These are phyloP conservation scores for Ridgeia piscesae DNA, from an alignment of 1,140 invertebrate species.

Conservation along the genomic window DNA sequence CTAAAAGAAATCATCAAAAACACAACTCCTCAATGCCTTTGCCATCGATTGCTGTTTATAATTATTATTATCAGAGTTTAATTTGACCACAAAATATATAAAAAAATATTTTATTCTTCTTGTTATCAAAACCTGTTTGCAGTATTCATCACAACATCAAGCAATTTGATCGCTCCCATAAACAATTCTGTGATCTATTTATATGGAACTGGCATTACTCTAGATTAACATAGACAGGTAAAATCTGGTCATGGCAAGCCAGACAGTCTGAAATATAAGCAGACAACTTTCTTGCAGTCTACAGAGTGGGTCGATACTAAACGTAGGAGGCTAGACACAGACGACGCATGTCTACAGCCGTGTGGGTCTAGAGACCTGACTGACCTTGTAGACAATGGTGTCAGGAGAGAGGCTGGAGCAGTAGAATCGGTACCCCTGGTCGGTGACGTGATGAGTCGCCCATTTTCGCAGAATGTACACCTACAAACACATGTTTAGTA, in stretches of 20 bases:
- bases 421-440: constrained; percentile 85
- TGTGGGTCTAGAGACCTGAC: not conserved
- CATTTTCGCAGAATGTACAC: constrained; percentile 91
- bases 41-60: not conserved
- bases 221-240: too few species aligned
- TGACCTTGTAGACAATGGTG: constrained; percentile 90
- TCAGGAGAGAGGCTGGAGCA: constrained; percentile 90
- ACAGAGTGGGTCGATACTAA: not conserved
- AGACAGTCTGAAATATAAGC: not conserved
- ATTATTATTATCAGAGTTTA: not conserved
- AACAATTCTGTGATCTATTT: too few species aligned
- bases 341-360: not conserved
- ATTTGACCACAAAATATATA: not conserved
- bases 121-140: too few species aligned
- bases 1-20: not conserved
- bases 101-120: not conserved
- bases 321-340: not conserved
- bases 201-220: too few species aligned
- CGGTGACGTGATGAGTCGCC: constrained; percentile 82
- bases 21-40: not conserved
- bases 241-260: not conserved
- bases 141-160: too few species aligned
- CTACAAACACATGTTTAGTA: constrained; percentile 57
- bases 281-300: not conserved
- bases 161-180: too few species aligned